A percentile compares a stretch with the other conserved stretches of the same genome.
These are phyloP conservation scores for Lordiphosa clarofinis DNA, from an alignment of 1,140 invertebrate genomes.

Conservation along the genomic window DNA sequence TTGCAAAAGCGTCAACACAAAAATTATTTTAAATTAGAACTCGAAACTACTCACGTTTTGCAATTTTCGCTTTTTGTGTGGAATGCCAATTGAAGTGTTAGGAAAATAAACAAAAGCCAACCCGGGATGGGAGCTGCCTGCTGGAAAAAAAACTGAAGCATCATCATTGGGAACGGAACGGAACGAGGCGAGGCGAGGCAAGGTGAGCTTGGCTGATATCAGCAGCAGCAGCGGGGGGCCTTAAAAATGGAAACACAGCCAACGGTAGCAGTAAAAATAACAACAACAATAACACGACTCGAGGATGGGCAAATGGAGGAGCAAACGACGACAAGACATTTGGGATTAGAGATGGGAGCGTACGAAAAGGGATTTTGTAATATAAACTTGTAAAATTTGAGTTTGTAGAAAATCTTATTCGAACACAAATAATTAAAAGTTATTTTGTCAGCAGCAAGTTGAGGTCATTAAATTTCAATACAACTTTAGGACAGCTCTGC, in stretches of 20 bases:
- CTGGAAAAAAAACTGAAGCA: slow-evolving; percentile 64
- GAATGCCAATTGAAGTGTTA: slow-evolving; percentile 78
- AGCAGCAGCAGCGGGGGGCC: slow-evolving; percentile 14
- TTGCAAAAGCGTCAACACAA: slow-evolving; percentile 77
- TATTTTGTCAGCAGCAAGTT: neutral
- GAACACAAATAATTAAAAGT: neutral
- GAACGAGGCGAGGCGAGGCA: slow-evolving; percentile 1
- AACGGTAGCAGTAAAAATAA: slow-evolving; percentile 75
- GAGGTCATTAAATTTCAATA: neutral
- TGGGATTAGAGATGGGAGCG: slow-evolving; percentile 34
- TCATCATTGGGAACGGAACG: slow-evolving; percentile 52
- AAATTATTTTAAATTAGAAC: slow-evolving; percentile 79
- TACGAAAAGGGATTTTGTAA: slow-evolving; percentile 6
- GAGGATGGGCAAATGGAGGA: slow-evolving; percentile 34
- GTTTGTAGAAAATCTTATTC: neutral
- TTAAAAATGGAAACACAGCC: slow-evolving; percentile 25
- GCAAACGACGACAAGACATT: slow-evolving; percentile 10
- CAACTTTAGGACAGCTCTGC: no score
- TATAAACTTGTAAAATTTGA: no score
- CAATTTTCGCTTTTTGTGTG: slow-evolving; percentile 76
- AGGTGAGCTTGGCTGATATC: slow-evolving; percentile 10
- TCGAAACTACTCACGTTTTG: slow-evolving; percentile 78
- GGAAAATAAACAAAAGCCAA: slow-evolving; percentile 72
- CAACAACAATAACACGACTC: slow-evolving; percentile 72
- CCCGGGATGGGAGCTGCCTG: slow-evolving; percentile 50